Conservation (phyloP, 2,888 invertebrate genomes). For the Atrina japonica region DNA sequence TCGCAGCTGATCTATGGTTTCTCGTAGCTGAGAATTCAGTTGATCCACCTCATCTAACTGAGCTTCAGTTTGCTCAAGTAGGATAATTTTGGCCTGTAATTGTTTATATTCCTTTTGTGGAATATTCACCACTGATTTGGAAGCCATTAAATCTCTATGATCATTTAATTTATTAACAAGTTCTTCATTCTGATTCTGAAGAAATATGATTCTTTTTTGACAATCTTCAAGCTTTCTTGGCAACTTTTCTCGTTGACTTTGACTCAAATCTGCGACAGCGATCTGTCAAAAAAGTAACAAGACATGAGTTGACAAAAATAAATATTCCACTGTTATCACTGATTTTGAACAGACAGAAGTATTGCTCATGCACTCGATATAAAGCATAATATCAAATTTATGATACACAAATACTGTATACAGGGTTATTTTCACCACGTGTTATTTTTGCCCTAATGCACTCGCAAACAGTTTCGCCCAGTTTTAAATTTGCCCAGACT, state of each 20-base stretch:
- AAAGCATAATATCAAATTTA: too few relatives aligned
- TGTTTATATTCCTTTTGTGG: conserved; percentile 57
- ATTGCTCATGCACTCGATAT: too few relatives aligned
- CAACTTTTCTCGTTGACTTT: conserved; percentile 52
- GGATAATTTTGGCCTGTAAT: conserved; percentile 56
- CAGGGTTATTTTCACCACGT: too few relatives aligned
- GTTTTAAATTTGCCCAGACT: too few relatives aligned
- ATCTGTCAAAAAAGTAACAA: too few relatives aligned
- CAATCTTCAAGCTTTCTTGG: conserved; percentile 71
- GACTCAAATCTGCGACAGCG: conserved; percentile 34
- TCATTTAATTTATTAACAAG: conserved; percentile 56
- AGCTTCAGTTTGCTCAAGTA: conserved; percentile 62
- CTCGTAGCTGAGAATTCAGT: conserved; percentile 64
- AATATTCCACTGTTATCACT: too few relatives aligned
- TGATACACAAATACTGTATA: too few relatives aligned
- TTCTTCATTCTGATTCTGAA: conserved; percentile 64
- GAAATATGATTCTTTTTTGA: conserved; percentile 65
- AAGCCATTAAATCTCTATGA: conserved; percentile 45
- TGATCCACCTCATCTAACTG: conserved; percentile 67
- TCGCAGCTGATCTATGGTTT: conserved; percentile 57
- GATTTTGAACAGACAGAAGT: too few relatives aligned
- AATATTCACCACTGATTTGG: conserved; percentile 45
- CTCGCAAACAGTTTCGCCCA: too few relatives aligned
- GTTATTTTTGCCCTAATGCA: too few relatives aligned
- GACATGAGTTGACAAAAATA: too few relatives aligned